Conservation (phyloP, 2,797 vertebrate genomes). For the Iguana delicatissima region DNA sequence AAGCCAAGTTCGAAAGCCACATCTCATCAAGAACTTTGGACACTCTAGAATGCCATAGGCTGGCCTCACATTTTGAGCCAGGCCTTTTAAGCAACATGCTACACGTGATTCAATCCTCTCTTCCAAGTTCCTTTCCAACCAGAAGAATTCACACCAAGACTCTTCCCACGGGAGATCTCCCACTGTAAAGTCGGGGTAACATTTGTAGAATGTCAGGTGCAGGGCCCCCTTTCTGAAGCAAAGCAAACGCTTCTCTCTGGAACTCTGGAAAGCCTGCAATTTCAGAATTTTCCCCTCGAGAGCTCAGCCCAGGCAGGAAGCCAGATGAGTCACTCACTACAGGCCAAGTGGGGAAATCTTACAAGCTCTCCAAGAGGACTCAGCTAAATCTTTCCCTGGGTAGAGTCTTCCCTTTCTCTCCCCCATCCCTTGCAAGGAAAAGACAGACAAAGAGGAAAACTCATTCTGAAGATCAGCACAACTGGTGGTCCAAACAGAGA, state of each 20-base stretch:
- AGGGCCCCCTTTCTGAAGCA: background rate
- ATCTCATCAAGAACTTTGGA: background rate
- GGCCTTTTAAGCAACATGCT: no score
- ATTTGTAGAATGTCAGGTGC: background rate
- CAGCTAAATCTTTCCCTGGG: background rate
- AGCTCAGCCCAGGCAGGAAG: slow-evolving; percentile 44
- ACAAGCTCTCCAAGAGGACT: fast-evolving
- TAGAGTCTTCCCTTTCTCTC: no score
- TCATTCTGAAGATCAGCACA: background rate
- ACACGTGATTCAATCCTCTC: no score
- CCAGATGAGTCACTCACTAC: slow-evolving; percentile 60
- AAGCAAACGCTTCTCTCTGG: background rate
- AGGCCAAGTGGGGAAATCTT: background rate
- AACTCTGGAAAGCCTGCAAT: background rate
- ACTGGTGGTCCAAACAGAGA: background rate
- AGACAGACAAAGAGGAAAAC: no score
- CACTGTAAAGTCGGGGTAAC: background rate
- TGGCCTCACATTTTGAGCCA: no score
- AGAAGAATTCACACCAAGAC: no score
- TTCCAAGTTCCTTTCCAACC: background rate
- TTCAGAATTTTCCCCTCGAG: slow-evolving; percentile 59
- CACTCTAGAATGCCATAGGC: background rate
- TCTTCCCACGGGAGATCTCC: background rate
- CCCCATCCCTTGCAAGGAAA: no score
- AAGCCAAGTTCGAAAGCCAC: no score